Evolutionary conservation across 2,888 invertebrate genomes (phyloP), one percentile per base, ranked within the genome.

Genomic region (Clanis bilineata): DNA sequence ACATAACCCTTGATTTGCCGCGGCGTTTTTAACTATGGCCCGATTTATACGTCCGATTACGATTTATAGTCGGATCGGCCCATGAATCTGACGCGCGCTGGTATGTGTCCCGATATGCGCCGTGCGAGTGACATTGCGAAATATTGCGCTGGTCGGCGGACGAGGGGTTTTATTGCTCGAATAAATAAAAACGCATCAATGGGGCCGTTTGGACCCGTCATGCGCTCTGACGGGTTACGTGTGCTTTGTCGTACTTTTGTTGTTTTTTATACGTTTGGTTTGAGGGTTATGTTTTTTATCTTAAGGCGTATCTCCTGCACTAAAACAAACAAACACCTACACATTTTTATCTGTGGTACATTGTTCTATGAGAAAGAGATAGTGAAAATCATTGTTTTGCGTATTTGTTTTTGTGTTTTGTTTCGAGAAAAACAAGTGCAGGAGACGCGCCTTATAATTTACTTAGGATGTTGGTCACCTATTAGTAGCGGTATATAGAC

Each of bases 141-240:
- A 77, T 77, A 79, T 44, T 59, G 36, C 61, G 62, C 43, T 65
- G 65, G 64, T 68, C 67, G 67, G 28, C 4, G 18, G n/a, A 51
- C 51, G 51, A 47, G 28, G 32, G 10, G 54, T 69, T 78, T 77
- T 76, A 79, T 77, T 73, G 79, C 68, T 64, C 65, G 67, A 74
- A 80, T 78, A 79, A 77, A 80, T 80, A 77, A 77, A 77, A 73
- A 62, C 70, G 71, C 70, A 72, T 74, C 71, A 73, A 73, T 73
- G 72, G 68, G 71, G 73, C 72, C 62, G 36, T 56, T 18, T 47
- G n/a, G 51, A 15, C 15, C 15, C 47, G 61, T 58, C 58, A 58
- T 56, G n/a, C 28, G 44, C 44, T 28, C 47, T 56, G 61, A 51
- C 54, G 58, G 58, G 61, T 58, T 56, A 22, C 23, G 12, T 36